Percentiles rank a stretch among this genome's conserved stretches.
phyloP scores from a whole-genome alignment of 2,113 vertebrate species.

The human (Homo sapiens) region DNA sequence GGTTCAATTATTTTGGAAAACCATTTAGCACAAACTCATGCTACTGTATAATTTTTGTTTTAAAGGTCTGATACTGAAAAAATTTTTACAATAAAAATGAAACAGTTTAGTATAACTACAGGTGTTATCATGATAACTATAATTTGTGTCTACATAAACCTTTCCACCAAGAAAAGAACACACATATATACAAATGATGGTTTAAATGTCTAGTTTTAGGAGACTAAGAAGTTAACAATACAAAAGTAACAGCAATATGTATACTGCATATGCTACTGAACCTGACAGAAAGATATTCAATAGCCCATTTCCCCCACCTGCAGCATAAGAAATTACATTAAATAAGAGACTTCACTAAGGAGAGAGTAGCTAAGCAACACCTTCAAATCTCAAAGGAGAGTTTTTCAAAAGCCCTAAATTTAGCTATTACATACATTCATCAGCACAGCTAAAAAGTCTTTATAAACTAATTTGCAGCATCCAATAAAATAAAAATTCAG shows the following conservation, averaged over 20 bases:
- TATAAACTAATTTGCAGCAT: conserved; percentile 35
- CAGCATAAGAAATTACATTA: conserved; percentile 66
- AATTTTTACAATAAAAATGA: not conserved
- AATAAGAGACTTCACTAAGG: conserved; percentile 52
- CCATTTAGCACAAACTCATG: not conserved
- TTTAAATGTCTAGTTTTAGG: conserved; percentile 26
- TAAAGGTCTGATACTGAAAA: not conserved
- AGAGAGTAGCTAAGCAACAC: conserved; percentile 77
- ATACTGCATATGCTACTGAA: conserved; percentile 22
- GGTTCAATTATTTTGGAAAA: not conserved
- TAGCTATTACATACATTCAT: conserved; percentile 74
- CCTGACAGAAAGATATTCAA: conserved; percentile 11
- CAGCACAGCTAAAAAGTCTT: conserved; percentile 67
- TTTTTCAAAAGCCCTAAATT: conserved; percentile 70
- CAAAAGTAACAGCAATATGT: conserved; percentile 2
- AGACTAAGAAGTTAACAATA: conserved; percentile 57
- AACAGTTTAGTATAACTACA: not conserved
- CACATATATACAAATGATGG: not conserved
- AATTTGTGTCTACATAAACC: not conserved
- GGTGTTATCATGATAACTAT: not conserved
- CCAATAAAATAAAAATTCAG: conserved; percentile 53
- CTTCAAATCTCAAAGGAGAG: conserved; percentile 73
- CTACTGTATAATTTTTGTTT: not conserved
- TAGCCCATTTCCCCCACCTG: conserved; percentile 50
- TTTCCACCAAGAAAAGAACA: not conserved